Evolutionary conservation across 1,140 invertebrate species (phyloP).

Genomic region (Oncopodura yosiiana): DNA sequence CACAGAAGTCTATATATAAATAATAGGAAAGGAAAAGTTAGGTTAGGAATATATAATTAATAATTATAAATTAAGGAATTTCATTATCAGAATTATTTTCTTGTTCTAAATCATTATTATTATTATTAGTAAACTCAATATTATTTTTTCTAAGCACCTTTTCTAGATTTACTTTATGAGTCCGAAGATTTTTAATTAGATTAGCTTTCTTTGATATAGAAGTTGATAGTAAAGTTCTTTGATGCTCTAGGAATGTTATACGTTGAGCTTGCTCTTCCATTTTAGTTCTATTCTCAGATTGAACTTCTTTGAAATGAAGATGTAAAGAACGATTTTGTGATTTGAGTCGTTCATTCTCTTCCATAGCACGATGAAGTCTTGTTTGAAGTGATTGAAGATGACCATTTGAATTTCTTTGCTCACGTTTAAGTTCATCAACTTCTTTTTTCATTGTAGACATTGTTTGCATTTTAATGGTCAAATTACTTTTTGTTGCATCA

Average conservation of each 20-base stretch:
- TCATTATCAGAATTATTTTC: too few relatives aligned
- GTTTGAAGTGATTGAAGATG: slow-evolving; percentile 23
- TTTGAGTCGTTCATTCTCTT: slow-evolving; percentile 31
- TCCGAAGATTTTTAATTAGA: slow-evolving; percentile 16
- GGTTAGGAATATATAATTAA: too few relatives aligned
- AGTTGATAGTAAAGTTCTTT: slow-evolving; percentile 13
- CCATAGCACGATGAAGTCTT: slow-evolving; percentile 19
- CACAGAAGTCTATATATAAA: too few relatives aligned
- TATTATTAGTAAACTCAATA: too few relatives aligned
- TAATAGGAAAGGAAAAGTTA: too few relatives aligned
- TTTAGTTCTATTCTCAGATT: slow-evolving; percentile 14
- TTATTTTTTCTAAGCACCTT: background rate
- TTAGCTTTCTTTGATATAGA: slow-evolving; percentile 22
- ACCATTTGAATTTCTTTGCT: slow-evolving; percentile 13
- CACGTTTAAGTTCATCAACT: slow-evolving; percentile 25
- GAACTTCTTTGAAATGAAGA: slow-evolving; percentile 26
- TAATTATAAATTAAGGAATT: too few relatives aligned
- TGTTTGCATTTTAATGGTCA: slow-evolving; percentile 19
- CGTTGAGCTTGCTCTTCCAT: slow-evolving; percentile 18
- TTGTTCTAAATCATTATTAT: too few relatives aligned
- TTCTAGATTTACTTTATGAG: slow-evolving; percentile 20
- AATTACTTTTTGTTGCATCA: slow-evolving; percentile 20
- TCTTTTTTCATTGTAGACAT: slow-evolving; percentile 25
- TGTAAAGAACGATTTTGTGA: slow-evolving; percentile 25
- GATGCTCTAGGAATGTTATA: slow-evolving; percentile 22